Base-by-base conservation (phyloP, 2,888 invertebrate genomes). In the Spisula solida region DNA sequence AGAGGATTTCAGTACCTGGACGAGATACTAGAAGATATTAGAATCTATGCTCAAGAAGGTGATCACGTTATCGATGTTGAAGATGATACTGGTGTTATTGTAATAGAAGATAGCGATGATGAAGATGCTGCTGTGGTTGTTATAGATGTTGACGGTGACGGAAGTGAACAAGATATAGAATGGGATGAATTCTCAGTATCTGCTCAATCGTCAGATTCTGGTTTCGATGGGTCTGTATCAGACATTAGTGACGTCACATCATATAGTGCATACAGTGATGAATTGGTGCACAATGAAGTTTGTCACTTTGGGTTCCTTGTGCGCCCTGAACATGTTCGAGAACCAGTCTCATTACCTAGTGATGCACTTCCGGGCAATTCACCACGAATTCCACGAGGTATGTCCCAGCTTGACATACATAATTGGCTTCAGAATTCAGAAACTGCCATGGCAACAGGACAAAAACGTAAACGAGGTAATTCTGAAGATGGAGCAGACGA, bases 281-380 rank as follows among this genome's bases (percentile, higher is more conserved):
- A 66, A 8, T 25, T 66, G 60, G 60, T 66, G 4, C 60, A 66
- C 25, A 66, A 66, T 25, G 60, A 66, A 25, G 60, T 66, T 25
- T 66, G 60, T 66, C 60, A 66, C 25, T 66, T 66, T 66, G 60
- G 60, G 1, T 66, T 66, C 12, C 60, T 66, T 66, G 60, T 66
- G 8, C 25, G 25, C 6, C 60, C n/a, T 66, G 25, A 66, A 66
- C 60, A 66, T 66, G 60, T 66, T 25, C 60, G 60, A 8, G 60
- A 66, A 66, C 60, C 60, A 66, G 60, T 8, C 25, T 12, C 10
- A 10, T 25, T 66, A 0, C 25, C 8, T 6, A 6, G 1, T n/a
- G 60, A 66, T 25, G 60, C 25, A 8, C 60, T 66, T 66, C 60
- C n/a, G 4, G 60, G 25, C 8, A 66, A 10, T 25, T 66, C 60